Evolutionary conservation across 1,140 invertebrate genomes (phyloP).

Genomic region (Anastrepha obliqua): DNA sequence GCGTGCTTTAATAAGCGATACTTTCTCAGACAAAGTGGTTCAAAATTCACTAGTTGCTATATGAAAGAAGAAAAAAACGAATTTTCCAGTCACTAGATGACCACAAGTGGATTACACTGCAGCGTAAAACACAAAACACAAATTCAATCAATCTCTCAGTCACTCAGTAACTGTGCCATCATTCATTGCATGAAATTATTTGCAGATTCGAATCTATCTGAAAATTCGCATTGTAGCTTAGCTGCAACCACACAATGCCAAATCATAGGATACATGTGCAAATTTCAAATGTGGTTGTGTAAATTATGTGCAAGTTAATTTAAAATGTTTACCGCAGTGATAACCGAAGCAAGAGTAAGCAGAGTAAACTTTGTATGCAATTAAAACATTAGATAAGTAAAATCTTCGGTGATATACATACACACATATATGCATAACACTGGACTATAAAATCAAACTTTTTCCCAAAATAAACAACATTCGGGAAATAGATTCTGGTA

Average conservation of each 20-base stretch:
- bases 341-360: slow-evolving; percentile 1
- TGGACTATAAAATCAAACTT: no score
- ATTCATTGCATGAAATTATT: neutral
- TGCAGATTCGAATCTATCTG: neutral
- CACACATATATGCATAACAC: no score
- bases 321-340: neutral
- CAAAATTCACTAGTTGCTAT: no score
- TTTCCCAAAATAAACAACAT: no score
- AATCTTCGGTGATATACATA: neutral
- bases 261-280: neutral
- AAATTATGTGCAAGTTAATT: slow-evolving; percentile 39
- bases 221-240: neutral
- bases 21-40: no score
- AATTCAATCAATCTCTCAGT: neutral
- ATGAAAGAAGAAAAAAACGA: no score
- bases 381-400: neutral
- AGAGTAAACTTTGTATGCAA: neutral
- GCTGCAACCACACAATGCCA: neutral
- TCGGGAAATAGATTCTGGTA: no score
- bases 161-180: neutral
- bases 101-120: neutral
- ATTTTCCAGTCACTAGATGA: no score
- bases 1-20: no score
- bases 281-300: slow-evolving; percentile 17
- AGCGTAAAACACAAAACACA: neutral